These are phyloP conservation scores for Stichodactyla helianthus DNA, from an alignment of 64 coral and sea anemone genomes.

Conservation along the genomic window DNA sequence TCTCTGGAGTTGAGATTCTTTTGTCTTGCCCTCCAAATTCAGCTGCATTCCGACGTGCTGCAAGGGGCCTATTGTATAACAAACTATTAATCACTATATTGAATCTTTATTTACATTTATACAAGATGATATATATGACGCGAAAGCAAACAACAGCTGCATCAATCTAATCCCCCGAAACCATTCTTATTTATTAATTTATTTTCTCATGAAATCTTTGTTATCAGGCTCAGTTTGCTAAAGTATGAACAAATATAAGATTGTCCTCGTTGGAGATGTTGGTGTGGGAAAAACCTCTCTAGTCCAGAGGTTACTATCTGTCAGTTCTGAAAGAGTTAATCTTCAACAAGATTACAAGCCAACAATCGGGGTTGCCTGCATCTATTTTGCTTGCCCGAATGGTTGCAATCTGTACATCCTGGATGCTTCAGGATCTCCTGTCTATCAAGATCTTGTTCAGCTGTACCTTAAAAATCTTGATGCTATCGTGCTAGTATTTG, in stretches of 20 bases:
- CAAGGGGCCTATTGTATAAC: no score
- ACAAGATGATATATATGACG: no score
- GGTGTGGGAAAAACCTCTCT: conserved; percentile 66
- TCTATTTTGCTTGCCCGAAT: conserved; percentile 27
- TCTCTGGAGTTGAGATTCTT: no score
- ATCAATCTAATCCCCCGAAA: no score
- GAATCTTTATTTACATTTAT: no score
- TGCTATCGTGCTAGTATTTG: conserved; percentile 64
- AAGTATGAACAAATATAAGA: conserved; percentile 30
- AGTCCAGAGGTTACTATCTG: conserved; percentile 24
- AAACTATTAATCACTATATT: no score
- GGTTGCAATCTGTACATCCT: conserved; percentile 46
- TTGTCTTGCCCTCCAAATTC: no score
- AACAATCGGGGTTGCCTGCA: conserved; percentile 38
- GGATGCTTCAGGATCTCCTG: conserved; percentile 48
- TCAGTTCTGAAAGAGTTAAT: not conserved
- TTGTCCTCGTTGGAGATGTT: conserved; percentile 65
- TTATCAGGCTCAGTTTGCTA: not conserved
- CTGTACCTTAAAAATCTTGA: conserved; percentile 53
- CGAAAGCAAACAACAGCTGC: no score
- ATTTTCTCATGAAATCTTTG: not conserved
- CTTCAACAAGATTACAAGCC: conserved; percentile 34
- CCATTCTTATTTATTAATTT: no score
- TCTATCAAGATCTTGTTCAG: conserved; percentile 14
- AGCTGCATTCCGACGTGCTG: no score